A percentile compares a stretch with the other conserved stretches of the same genome.
Evolutionary conservation across 1,140 invertebrate genomes (phyloP).

Genomic region (Spodoptera frugiperda): DNA sequence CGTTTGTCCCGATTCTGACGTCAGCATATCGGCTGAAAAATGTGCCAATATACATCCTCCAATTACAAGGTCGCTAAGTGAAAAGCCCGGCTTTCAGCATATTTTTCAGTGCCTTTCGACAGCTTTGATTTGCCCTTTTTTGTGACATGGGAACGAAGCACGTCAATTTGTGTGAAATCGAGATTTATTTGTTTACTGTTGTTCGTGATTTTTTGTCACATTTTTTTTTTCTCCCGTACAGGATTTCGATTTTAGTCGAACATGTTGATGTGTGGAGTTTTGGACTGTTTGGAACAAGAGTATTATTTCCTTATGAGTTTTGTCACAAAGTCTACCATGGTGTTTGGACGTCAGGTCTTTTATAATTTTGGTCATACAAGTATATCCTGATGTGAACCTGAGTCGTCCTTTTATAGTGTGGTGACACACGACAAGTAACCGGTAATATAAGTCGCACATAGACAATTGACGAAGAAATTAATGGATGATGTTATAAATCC

Average conservation of each 20-base stretch:
- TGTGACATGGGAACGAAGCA: conserved; percentile 38
- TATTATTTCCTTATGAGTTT: too few relatives aligned
- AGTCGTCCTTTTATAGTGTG: too few relatives aligned
- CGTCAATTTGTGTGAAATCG: conserved; percentile 56
- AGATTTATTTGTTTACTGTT: conserved; percentile 58
- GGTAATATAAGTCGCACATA: too few relatives aligned
- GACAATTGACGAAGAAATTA: too few relatives aligned
- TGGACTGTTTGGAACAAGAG: too few relatives aligned
- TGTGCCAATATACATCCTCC: conserved; percentile 71
- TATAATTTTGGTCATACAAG: too few relatives aligned
- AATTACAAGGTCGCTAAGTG: conserved; percentile 62
- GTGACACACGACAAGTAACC: too few relatives aligned
- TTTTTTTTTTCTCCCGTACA: conserved; percentile 6
- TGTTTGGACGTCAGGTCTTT: too few relatives aligned
- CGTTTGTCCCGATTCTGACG: conserved; percentile 46
- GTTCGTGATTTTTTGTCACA: not conserved
- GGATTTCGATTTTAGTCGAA: not conserved
- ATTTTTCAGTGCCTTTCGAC: conserved; percentile 51
- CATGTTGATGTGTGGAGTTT: too few relatives aligned
- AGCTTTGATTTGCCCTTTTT: conserved; percentile 52
- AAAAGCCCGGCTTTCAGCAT: conserved; percentile 55
- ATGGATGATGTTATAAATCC: too few relatives aligned
- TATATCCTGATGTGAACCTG: too few relatives aligned
- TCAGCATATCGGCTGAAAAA: conserved; percentile 58
- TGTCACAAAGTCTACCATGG: too few relatives aligned